These are phyloP conservation scores for Mesocentrotus franciscanus DNA, from an alignment of 53 echinoderm and acorn worm genomes.

Conservation along the genomic window DNA sequence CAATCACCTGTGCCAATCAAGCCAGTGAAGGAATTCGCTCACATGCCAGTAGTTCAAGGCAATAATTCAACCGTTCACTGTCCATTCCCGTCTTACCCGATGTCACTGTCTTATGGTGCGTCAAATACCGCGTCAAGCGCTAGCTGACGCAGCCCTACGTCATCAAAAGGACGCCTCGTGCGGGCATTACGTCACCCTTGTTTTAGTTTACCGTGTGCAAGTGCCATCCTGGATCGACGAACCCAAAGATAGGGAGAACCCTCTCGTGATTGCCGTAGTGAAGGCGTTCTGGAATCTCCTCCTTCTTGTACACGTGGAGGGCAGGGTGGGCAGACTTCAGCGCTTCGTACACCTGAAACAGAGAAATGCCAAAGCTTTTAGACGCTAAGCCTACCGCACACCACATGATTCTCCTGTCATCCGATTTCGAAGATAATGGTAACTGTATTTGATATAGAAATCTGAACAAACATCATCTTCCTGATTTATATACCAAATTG, in stretches of 20 bases:
- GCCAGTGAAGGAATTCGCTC: too few species aligned
- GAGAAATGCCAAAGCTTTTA: background rate
- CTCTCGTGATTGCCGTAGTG: slow-evolving; percentile 69
- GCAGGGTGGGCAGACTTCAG: slow-evolving; percentile 71
- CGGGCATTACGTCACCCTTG: background rate
- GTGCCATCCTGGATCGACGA: slow-evolving; percentile 70
- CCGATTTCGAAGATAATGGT: too few species aligned
- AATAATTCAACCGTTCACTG: too few species aligned
- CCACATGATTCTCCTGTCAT: too few species aligned
- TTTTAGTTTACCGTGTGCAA: slow-evolving; percentile 62
- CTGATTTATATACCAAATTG: too few species aligned
- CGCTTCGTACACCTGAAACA: slow-evolving; percentile 60
- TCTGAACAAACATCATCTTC: too few species aligned
- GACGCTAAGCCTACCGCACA: background rate
- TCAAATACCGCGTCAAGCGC: background rate
- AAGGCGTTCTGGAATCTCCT: slow-evolving; percentile 67
- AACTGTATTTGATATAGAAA: too few species aligned
- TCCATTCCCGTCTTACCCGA: background rate
- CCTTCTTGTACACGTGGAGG: slow-evolving; percentile 68
- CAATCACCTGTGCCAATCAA: too few species aligned
- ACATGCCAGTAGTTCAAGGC: too few species aligned
- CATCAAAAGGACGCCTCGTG: too few species aligned
- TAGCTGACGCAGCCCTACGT: background rate
- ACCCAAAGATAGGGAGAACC: slow-evolving; percentile 70
- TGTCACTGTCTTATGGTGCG: background rate